phyloP scores from a whole-genome alignment of 2,888 invertebrate genomes.

The Philereme transversata region DNA sequence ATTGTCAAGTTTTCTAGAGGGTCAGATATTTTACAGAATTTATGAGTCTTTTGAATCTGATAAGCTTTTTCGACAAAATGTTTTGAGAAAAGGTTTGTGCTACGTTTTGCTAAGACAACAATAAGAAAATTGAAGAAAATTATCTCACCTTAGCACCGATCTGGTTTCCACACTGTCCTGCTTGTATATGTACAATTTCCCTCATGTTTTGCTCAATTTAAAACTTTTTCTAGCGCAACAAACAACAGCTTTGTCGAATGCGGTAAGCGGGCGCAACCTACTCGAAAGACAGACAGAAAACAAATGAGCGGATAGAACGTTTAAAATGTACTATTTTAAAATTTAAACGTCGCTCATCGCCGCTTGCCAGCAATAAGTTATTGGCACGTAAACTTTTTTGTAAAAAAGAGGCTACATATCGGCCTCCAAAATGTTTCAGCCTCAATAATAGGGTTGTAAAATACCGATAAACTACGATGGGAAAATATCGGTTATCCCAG shows the following conservation, averaged over 20 bases:
- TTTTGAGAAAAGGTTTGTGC: background rate
- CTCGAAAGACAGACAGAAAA: slow-evolving; percentile 63
- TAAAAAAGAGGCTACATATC: slow-evolving; percentile 4
- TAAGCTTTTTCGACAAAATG: background rate
- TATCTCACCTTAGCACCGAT: slow-evolving; percentile 75
- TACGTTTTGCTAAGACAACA: background rate
- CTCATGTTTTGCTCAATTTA: slow-evolving; percentile 82
- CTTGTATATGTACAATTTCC: slow-evolving; percentile 92
- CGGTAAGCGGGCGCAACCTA: slow-evolving; percentile 53
- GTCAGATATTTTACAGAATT: background rate
- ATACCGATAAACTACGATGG: slow-evolving; percentile 4
- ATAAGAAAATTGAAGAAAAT: background rate
- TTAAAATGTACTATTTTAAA: slow-evolving; percentile 9
- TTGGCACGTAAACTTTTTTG: slow-evolving; percentile 6
- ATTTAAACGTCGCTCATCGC: no score
- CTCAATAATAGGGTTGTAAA: slow-evolving; percentile 5
- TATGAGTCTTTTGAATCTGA: no score
- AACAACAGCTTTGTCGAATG: slow-evolving; percentile 41
- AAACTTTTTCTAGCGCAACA: slow-evolving; percentile 46
- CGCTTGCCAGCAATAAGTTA: slow-evolving; percentile 6
- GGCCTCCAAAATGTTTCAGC: slow-evolving; percentile 4
- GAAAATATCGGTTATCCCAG: slow-evolving; percentile 24
- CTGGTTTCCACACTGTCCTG: slow-evolving; percentile 89
- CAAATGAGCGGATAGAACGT: slow-evolving; percentile 49
- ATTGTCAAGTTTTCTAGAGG: background rate